phyloP scores from a whole-genome alignment of 2,797 vertebrate species.

The Anniella stebbinsi region DNA sequence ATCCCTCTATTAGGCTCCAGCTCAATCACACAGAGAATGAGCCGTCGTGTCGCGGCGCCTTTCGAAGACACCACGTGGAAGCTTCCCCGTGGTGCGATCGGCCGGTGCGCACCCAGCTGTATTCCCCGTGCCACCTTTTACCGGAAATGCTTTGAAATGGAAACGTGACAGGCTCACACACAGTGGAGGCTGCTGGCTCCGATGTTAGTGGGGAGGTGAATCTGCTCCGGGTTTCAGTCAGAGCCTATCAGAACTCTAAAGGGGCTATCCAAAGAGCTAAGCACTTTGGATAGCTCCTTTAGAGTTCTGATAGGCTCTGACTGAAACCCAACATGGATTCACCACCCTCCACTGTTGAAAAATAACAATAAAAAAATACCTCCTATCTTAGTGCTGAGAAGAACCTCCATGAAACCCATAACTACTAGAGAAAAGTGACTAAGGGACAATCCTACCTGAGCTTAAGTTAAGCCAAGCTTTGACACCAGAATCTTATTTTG shows the following conservation, averaged over 20 bases:
- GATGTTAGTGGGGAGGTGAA: no score
- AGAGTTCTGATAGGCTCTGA: no score
- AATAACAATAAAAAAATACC: no score
- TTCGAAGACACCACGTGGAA: background rate
- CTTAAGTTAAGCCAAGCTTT: background rate
- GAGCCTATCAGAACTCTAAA: no score
- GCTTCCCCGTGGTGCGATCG: no score
- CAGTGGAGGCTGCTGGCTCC: no score
- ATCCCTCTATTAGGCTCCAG: background rate
- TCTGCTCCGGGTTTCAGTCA: no score
- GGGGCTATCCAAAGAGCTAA: no score
- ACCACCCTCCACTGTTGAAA: no score
- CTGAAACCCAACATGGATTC: no score
- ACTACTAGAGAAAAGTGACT: background rate
- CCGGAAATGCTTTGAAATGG: no score
- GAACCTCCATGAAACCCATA: background rate
- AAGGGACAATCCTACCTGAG: background rate
- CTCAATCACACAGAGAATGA: background rate
- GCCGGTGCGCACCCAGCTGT: background rate
- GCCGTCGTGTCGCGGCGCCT: background rate
- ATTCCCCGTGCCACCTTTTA: background rate
- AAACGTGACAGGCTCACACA: background rate
- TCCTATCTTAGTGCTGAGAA: background rate
- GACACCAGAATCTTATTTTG: background rate
- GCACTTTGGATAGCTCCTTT: no score